A percentile compares a stretch with the other conserved stretches of the same genome.
Evolutionary conservation across 2,888 invertebrate species (phyloP).

Genomic region (Morinoia aosen): DNA sequence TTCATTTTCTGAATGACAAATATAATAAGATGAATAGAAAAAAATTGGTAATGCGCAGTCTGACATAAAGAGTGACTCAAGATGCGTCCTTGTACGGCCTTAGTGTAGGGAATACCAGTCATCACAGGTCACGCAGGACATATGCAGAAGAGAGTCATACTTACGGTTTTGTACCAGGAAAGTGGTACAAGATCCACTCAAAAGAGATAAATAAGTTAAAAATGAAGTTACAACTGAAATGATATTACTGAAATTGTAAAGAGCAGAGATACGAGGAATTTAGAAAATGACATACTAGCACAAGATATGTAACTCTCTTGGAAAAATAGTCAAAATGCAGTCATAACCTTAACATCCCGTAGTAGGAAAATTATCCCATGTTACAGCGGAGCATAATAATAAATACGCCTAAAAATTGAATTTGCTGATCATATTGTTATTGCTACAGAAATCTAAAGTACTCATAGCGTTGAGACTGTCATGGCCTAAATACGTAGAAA

Average conservation of each 20-base stretch:
- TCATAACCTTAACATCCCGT: background rate
- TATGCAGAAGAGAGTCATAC: background rate
- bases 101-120: background rate
- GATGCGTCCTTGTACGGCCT: background rate
- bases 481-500: background rate
- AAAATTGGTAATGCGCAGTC: no score
- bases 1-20: no score
- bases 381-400: background rate
- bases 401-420: background rate
- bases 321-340: background rate
- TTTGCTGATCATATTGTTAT: background rate
- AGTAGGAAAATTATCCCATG: background rate
- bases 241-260: background rate
- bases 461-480: background rate
- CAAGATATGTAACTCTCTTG: background rate
- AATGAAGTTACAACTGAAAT: no score
- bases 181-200: background rate
- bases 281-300: background rate
- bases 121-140: background rate
- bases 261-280: background rate
- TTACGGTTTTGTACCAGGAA: background rate
- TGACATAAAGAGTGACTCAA: no score
- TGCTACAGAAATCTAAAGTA: background rate
- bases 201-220: background rate
- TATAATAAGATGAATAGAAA: no score